These are phyloP conservation scores for Oxycera nigricornis DNA, from an alignment of 2,888 invertebrate species.

Conservation along the genomic window DNA sequence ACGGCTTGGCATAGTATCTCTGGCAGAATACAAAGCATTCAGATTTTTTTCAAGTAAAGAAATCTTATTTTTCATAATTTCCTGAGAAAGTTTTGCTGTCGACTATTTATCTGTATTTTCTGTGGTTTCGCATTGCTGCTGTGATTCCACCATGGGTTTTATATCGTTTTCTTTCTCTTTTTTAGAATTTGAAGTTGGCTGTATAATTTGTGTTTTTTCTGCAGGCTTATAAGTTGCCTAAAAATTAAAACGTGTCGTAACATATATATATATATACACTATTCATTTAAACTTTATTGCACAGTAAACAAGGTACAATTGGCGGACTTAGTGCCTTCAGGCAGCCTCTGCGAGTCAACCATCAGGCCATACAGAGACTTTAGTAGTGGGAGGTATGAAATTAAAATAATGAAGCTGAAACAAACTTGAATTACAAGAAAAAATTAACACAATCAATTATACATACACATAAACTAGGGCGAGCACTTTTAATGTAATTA, in stretches of 20 bases:
- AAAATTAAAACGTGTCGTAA: background rate
- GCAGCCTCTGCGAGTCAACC: too few relatives aligned
- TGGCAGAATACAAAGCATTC: constrained; percentile 9
- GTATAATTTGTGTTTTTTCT: constrained; percentile 10
- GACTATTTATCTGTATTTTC: constrained; percentile 4
- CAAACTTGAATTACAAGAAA: too few relatives aligned
- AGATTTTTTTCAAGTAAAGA: constrained; percentile 6
- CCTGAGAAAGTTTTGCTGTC: background rate
- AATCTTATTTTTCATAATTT: background rate
- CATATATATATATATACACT: too few relatives aligned
- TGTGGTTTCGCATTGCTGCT: background rate
- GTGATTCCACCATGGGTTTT: background rate
- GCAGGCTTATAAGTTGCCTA: background rate
- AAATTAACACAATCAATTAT: too few relatives aligned
- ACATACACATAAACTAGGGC: background rate
- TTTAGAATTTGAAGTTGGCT: constrained; percentile 6
- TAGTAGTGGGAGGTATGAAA: too few relatives aligned
- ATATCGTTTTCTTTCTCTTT: background rate
- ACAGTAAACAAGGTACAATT: too few relatives aligned
- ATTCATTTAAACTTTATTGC: too few relatives aligned
- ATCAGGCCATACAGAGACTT: too few relatives aligned
- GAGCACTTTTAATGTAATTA: background rate
- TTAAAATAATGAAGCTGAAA: too few relatives aligned
- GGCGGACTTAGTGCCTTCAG: too few relatives aligned
- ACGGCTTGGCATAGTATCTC: background rate